Evolutionary conservation across 2,888 invertebrate genomes (phyloP), one percentile per base, ranked within the genome.

Genomic region (Gymnoscelis rufifasciata): DNA sequence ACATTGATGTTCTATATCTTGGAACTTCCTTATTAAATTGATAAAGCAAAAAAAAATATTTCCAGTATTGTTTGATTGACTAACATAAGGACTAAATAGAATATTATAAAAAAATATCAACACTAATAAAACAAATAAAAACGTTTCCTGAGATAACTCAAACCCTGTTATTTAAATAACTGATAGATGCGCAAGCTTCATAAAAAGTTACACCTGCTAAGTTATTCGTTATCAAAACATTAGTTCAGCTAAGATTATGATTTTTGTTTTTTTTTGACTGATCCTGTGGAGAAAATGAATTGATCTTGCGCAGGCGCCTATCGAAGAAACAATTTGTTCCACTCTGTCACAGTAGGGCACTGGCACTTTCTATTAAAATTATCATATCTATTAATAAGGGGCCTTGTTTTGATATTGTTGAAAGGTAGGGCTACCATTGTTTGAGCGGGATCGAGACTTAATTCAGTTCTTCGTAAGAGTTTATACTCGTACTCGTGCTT

Each of bases 321-420:
- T 75, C 68, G 64, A 56, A 57, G 60, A 64, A 68, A 62, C 79
- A 68, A 87, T 87, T 87, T 83, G 87, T 88, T 87, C 86, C 86
- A 79, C 80, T 69, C 65, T 59, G 54, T 71, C 87, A 46, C 86
- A 78, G 86, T 83, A 77, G 86, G 87, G 62, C 67, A 76, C 73
- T 76, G 78, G 78, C 82, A 82, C 82, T 78, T 80, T 80, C 77
- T 71, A 78, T 82, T 78, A 78, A 82, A 75, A 83, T 87, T 83
- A 84, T 80, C 77, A 83, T 83, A 83, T 79, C 71, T 60, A 70
- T 80, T 73, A 75, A 75, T 71, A 68, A 62, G 65, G 59, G 54
- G 56, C 59, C 67, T 63, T 70, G 71, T 74, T 71, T 64, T 60
- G 56, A 61, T 46, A 65, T 58, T 52, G 54, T 44, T 53, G 55